Conservation (phyloP, 37 sponge, comb jelly and placozoan species). For the Eunapius fragilis region DNA sequence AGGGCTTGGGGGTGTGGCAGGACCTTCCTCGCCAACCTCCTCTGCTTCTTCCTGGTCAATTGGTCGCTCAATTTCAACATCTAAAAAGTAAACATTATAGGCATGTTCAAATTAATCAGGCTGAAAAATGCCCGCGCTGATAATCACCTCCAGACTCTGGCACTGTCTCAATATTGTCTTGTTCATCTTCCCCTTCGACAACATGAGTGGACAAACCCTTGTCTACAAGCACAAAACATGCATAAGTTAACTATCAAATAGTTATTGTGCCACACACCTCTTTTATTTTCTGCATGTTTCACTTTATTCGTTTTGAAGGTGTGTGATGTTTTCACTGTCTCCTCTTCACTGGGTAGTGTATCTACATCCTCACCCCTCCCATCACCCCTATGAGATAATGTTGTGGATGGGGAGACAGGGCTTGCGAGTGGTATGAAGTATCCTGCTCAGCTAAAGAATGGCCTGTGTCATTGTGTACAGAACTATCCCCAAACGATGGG, state of each 20-base stretch:
- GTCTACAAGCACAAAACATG: background rate
- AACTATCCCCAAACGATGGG: slow-evolving; percentile 74
- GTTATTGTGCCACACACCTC: background rate
- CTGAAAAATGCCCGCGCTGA: background rate
- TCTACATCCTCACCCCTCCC: background rate
- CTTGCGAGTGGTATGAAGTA: background rate
- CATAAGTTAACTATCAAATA: background rate
- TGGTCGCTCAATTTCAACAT: slow-evolving; percentile 51
- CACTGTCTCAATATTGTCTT: slow-evolving; percentile 9
- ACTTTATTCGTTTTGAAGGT: background rate
- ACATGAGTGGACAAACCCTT: slow-evolving; percentile 9
- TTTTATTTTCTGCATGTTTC: background rate
- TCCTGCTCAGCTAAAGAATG: background rate
- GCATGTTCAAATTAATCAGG: background rate
- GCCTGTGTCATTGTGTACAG: background rate
- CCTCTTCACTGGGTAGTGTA: background rate
- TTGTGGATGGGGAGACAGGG: background rate
- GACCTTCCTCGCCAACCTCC: slow-evolving; percentile 47
- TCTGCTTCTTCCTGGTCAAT: slow-evolving; percentile 43
- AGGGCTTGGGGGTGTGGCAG: background rate
- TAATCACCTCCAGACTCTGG: background rate
- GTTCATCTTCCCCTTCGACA: slow-evolving; percentile 2
- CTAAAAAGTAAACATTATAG: background rate
- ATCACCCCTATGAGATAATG: background rate
- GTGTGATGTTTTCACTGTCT: background rate